These are phyloP conservation scores for Yoshiicerus persimilis DNA, from an alignment of 1,140 invertebrate species.

Conservation along the genomic window DNA sequence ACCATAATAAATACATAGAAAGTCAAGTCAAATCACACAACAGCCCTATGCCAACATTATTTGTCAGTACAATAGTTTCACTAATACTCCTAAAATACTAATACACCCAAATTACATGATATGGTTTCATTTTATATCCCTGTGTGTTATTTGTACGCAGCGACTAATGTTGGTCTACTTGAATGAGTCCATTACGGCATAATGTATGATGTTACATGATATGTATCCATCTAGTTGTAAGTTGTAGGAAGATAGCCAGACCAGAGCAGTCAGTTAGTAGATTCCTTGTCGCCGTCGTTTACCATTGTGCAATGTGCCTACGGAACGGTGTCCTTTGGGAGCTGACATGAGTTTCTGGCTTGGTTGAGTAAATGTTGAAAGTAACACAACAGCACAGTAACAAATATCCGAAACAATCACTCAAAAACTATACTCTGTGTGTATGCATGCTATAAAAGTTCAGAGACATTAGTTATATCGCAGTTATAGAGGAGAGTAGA, in stretches of 20 bases:
- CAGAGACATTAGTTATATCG: neutral
- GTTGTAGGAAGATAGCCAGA: neutral
- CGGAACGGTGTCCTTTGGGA: neutral
- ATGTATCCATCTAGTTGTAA: neutral
- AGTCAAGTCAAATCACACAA: neutral
- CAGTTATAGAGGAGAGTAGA: neutral
- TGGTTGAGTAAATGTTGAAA: conserved; percentile 33
- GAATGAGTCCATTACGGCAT: neutral
- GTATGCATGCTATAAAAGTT: neutral
- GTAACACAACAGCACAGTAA: conserved; percentile 28
- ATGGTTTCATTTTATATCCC: conserved; percentile 20
- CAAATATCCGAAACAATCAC: conserved; percentile 48
- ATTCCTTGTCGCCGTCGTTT: neutral
- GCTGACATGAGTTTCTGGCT: neutral
- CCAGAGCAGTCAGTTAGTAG: neutral
- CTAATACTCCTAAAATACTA: neutral
- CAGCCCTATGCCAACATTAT: neutral
- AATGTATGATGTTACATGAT: neutral
- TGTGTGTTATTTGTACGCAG: neutral
- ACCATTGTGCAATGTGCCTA: neutral
- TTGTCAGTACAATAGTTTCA: neutral
- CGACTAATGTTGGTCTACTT: neutral
- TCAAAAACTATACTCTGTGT: conserved; percentile 35
- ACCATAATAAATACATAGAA: neutral
- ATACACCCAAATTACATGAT: conserved; percentile 30